Conservation (phyloP, 1,140 invertebrate species). For the Zaprionus camerounensis region DNA sequence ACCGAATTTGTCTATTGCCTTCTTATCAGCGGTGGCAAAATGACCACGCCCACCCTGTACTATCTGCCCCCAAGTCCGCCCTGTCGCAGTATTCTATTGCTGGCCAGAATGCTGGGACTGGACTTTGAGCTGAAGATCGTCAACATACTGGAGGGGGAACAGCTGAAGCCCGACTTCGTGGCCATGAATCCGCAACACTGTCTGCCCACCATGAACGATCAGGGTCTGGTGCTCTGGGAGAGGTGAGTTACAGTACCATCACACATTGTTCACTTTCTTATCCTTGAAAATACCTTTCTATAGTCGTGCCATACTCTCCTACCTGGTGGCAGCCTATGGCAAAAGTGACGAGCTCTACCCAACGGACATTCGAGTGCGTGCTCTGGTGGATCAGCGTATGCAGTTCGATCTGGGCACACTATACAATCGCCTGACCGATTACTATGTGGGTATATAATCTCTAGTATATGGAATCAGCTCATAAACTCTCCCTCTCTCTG, state of each 20-base stretch:
- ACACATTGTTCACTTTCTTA: background rate
- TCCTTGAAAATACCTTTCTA: background rate
- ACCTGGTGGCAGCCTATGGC: constrained; percentile 89
- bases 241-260: constrained; percentile 79
- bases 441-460: constrained; percentile 84
- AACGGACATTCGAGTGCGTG: constrained; percentile 87
- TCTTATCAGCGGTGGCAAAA: constrained; percentile 81
- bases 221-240: constrained; percentile 87
- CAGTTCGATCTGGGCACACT: constrained; percentile 90
- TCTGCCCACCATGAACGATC: constrained; percentile 89
- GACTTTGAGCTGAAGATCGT: constrained; percentile 85
- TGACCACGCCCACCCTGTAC: constrained; percentile 87
- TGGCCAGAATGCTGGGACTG: constrained; percentile 86
- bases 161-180: constrained; percentile 85
- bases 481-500: background rate
- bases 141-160: constrained; percentile 85
- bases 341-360: constrained; percentile 89
- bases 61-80: constrained; percentile 86
- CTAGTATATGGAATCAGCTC: background rate
- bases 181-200: constrained; percentile 88
- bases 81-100: constrained; percentile 85
- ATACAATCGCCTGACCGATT: constrained; percentile 85
- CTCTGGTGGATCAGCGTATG: constrained; percentile 89
- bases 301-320: constrained; percentile 89
- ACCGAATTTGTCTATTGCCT: constrained; percentile 83